phyloP scores from a whole-genome alignment of 2,113 vertebrate species.

The Myiozetetes cayanensis region DNA sequence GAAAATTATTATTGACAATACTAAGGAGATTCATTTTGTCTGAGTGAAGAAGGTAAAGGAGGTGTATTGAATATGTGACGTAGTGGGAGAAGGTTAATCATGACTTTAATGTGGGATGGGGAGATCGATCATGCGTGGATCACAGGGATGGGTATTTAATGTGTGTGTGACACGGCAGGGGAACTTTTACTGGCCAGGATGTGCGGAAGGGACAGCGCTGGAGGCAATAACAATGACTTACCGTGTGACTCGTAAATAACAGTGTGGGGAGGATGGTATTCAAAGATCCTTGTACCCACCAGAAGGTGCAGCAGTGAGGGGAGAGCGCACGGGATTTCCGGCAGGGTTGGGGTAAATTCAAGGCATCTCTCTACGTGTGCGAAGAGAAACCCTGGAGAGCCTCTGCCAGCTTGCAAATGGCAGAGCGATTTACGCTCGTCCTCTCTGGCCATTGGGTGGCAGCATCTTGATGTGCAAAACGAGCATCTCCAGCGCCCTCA shows the following conservation, averaged over 20 bases:
- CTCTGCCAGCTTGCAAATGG: neutral
- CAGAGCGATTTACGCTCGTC: neutral
- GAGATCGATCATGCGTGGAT: conserved; percentile 41
- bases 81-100: conserved; percentile 60
- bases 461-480: conserved; percentile 19
- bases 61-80: conserved; percentile 55
- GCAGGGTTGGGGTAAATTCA: neutral
- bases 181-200: conserved; percentile 18
- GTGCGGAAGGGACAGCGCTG: neutral
- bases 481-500: neutral
- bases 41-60: conserved; percentile 48
- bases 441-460: conserved; percentile 38
- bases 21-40: conserved; percentile 58
- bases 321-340: neutral
- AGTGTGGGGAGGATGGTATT: neutral
- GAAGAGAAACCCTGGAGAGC: neutral
- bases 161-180: neutral
- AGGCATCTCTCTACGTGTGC: neutral
- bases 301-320: neutral
- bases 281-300: neutral
- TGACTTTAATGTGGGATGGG: conserved; percentile 30
- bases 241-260: neutral
- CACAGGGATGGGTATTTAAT: conserved; percentile 41
- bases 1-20: conserved; percentile 69
- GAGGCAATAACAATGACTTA: neutral